Percentiles rank a stretch among this genome's conserved stretches.
Conservation (phyloP, 2,797 vertebrate species). For the Merluccius polli region DNA sequence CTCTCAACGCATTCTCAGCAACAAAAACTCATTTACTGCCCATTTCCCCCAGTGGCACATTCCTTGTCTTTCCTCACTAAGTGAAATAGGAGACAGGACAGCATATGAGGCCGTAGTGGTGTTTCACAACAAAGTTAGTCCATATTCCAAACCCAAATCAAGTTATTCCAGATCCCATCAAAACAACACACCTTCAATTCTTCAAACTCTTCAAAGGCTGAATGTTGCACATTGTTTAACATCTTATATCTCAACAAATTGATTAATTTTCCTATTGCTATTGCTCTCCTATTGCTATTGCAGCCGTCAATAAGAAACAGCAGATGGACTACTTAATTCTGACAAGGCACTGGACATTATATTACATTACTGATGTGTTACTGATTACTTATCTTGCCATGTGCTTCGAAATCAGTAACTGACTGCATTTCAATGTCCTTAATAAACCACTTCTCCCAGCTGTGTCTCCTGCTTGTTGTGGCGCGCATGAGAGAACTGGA, state of each 20-base stretch:
- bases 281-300: background rate
- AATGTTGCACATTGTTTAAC: background rate
- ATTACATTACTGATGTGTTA: constrained; percentile 1
- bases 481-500: background rate
- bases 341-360: background rate
- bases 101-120: background rate
- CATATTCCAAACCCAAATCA: background rate
- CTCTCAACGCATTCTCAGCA: background rate
- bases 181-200: background rate
- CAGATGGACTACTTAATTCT: constrained; percentile 3
- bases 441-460: background rate
- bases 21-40: background rate
- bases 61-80: background rate
- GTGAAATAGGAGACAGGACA: background rate
- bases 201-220: background rate
- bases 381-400: background rate
- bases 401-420: background rate
- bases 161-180: constrained; percentile 1
- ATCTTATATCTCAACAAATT: background rate
- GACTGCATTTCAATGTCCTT: background rate
- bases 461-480: constrained; percentile 3
- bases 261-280: background rate
- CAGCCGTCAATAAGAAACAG: background rate
- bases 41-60: background rate
- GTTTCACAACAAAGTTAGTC: background rate